Conservation (phyloP, 2,797 vertebrate species). For the Psittacula derbiana region DNA sequence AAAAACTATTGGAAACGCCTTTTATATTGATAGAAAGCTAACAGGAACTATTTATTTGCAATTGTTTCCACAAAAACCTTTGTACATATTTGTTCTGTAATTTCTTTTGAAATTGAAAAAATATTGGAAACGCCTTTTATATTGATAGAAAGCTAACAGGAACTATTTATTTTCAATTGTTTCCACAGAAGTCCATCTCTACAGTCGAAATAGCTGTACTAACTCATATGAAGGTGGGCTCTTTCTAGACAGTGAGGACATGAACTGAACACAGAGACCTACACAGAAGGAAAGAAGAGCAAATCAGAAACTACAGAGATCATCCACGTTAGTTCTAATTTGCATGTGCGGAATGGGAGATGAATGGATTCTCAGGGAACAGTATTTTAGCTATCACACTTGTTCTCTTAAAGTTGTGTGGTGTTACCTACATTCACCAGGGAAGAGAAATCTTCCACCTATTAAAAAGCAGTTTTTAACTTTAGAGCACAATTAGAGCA, state of each 20-base stretch:
- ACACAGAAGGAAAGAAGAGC: not conserved
- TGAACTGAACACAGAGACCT: not conserved
- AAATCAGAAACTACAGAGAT: not conserved
- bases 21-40: not conserved
- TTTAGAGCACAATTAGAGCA: not conserved
- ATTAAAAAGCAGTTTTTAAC: not conserved
- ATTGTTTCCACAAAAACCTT: not conserved
- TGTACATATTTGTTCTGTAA: not conserved
- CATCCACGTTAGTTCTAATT: conserved; percentile 19
- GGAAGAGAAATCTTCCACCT: not conserved
- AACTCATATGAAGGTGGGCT: not conserved
- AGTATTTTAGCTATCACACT: not conserved
- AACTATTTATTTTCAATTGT: not conserved
- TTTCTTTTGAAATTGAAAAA: not conserved
- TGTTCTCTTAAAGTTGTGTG: not conserved
- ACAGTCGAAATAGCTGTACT: not conserved
- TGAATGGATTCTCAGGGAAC: not conserved
- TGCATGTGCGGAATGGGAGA: not conserved
- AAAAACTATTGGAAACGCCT: not conserved
- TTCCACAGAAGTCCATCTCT: conserved; percentile 2
- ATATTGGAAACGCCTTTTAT: not conserved
- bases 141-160: not conserved
- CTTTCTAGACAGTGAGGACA: not conserved
- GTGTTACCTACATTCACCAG: not conserved
- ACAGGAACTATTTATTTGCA: not conserved